phyloP scores from a whole-genome alignment of 2,797 vertebrate species.

The Otus scops region DNA sequence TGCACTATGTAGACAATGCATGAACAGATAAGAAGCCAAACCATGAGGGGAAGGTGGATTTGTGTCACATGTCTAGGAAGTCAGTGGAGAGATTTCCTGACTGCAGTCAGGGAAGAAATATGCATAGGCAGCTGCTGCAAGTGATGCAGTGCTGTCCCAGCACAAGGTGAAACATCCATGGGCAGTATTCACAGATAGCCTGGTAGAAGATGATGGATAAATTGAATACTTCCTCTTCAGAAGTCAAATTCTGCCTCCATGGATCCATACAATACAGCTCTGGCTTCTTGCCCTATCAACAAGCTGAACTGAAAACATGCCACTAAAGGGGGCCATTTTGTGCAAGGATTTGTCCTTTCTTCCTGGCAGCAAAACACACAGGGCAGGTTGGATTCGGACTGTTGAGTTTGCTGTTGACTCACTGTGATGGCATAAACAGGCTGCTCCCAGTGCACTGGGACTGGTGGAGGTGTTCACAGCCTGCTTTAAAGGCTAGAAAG shows the following conservation, averaged over 20 bases:
- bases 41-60: background rate
- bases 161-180: background rate
- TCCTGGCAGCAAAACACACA: background rate
- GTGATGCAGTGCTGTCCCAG: background rate
- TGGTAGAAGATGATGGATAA: background rate
- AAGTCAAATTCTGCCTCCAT: background rate
- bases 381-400: background rate
- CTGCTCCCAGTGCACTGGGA: background rate
- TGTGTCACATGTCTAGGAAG: background rate
- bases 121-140: background rate
- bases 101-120: background rate
- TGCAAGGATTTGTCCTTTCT: background rate
- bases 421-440: background rate
- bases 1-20: background rate
- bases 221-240: background rate
- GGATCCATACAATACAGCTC: background rate
- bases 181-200: background rate
- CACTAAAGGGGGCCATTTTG: background rate
- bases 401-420: background rate
- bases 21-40: background rate
- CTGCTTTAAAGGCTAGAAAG: background rate
- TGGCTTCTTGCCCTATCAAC: background rate
- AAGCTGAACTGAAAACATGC: background rate
- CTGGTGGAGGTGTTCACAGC: background rate
- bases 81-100: background rate